Evolutionary conservation across 1,140 invertebrate species (phyloP), one percentile per base, ranked within the genome.

Genomic region (Triops cancriformis): DNA sequence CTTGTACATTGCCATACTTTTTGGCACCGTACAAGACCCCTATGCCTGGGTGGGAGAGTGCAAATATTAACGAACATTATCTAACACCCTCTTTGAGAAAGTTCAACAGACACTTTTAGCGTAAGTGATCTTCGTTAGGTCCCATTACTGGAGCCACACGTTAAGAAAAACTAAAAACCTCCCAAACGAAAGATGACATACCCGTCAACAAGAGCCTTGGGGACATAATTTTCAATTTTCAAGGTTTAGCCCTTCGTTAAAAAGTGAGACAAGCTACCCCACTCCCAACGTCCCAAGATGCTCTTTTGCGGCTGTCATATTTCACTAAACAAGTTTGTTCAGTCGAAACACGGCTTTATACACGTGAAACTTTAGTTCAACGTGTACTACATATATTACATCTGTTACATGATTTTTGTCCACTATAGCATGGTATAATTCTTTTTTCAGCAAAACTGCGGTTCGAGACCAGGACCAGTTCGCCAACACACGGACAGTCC

Each of bases 21-120:
- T n/a, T 23, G 51, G 51, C 31, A 37, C 31, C 31, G 31, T 37
- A 37, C 2, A 37, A 7, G 7, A 37, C 31, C 7, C 31, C 7
- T 37, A 7, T 37, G 31, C 31, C 31, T 37, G 31, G 31, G 31
- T 37, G 31, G 31, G 31, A 64, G 23, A 23, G 51, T 64, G 51
- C 51, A 64, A n/a, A 64, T 23, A 64, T 64, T 64, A 64, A 64
- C 51, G 31, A 37, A 64, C 51, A 64, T 64, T n/a, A n/a, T 64
- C 51, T 23, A 64, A 64, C 51, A 64, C 51, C 51, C 51, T 64
- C 23, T 64, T 64, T 64, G 23, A 64, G 51, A 23, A 64, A 23
- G 31, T 7, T 7, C 51, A 64, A 64, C 51, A 18, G 51, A 37
- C 51, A 64, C 51, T 64, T 64, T 64, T 64, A 64, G 10, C 51